Evolutionary conservation across 2,113 vertebrate genomes (phyloP), one percentile per base, ranked within the genome.

Genomic region (Pachypanchax playfairii): DNA sequence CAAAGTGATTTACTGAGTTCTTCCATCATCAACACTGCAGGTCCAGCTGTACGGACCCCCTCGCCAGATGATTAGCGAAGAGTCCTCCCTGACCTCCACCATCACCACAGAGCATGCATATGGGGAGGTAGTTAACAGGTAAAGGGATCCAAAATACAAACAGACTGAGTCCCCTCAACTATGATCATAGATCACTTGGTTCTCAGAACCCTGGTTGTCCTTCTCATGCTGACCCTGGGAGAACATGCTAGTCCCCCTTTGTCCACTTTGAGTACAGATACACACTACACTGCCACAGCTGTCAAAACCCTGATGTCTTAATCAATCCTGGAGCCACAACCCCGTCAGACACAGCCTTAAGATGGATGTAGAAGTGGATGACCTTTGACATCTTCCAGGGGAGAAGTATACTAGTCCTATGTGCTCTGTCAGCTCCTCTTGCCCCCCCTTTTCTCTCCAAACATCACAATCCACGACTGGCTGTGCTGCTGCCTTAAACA

Each of bases 301-400:
- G 95, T 96, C 94, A 93, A 90, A 93, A 90, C 75, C 71, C 89
- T 91, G 94, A 97, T 87, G 90, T 95, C 95, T 97, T 96, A 93
- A 98, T 98, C 94, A 96, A 94, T 95, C 92, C 93, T 91, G 84
- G 75, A 80, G 80, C 91, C 91, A 89, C 91, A 91, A 93, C 91
- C 85, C 79, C 80, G 90, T 90, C 91, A 94, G 88, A 93, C 87
- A 70, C 79, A 56, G 70, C 79, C 63, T 87, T 82, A 96, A 96
- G 96, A 98, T 95, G 92, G 95, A 98, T 97, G 95, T 93, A 93
- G 89, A 93, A 93, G 87, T 42, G 12, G 82, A 36, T 83, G 91
- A 95, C 94, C 95, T 89, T 86, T 94, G 93, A 94, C 93, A 96
- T 91, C 82, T 65, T 51, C 86, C 75, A 89, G 85, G 69, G 87